Evolutionary conservation across 2,797 vertebrate genomes (phyloP).

Genomic region (Saxicola maurus): DNA sequence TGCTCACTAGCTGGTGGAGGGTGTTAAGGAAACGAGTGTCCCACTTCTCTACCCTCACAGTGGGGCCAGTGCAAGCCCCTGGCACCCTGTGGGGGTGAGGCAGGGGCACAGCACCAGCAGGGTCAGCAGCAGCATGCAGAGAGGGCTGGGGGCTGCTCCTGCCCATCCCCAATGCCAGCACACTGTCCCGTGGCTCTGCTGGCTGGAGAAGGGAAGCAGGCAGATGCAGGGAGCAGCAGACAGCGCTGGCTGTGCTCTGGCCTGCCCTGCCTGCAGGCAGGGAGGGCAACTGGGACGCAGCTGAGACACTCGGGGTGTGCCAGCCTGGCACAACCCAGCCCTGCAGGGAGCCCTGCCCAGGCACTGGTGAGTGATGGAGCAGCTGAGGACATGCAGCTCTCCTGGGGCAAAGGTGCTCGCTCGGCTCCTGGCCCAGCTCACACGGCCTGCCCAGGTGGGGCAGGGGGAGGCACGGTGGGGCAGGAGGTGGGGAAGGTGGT

Average conservation of each 20-base stretch:
- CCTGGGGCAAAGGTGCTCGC: rapidly evolving
- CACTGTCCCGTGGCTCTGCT: rapidly evolving
- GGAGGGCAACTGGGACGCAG: neutral
- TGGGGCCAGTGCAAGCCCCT: no score
- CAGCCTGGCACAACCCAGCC: neutral
- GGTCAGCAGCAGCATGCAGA: rapidly evolving
- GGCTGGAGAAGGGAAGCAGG: neutral
- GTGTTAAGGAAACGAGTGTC: neutral
- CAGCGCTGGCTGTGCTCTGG: neutral
- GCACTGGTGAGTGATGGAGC: neutral
- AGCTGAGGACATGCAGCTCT: neutral
- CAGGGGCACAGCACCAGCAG: neutral
- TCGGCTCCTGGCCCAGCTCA: neutral
- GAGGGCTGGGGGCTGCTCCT: neutral
- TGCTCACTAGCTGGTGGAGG: neutral
- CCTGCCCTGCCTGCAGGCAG: neutral
- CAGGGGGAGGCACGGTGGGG: rapidly evolving
- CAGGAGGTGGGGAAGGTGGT: neutral
- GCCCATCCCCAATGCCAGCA: neutral
- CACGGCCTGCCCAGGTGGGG: neutral
- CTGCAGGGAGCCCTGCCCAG: rapidly evolving
- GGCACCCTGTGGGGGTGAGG: rapidly evolving
- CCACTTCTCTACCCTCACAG: neutral
- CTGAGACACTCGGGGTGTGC: neutral
- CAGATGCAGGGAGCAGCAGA: neutral